Evolutionary conservation across 2,888 invertebrate species (phyloP), one percentile per base, ranked within the genome.

Genomic region (Drosophila affinis): DNA sequence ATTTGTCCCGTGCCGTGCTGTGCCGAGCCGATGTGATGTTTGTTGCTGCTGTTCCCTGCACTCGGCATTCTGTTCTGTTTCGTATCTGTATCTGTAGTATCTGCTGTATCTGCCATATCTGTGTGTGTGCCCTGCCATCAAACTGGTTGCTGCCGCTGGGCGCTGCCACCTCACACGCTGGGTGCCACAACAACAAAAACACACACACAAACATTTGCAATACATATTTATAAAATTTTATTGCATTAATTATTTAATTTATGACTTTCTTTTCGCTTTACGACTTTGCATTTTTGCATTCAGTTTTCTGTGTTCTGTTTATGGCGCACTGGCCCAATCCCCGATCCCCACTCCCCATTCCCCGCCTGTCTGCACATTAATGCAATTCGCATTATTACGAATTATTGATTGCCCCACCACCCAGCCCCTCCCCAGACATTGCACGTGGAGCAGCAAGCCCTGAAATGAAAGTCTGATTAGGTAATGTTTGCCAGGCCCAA

Each of bases 231-330:
- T 82, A 85, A 76, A 70, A 71, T 78, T 72, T 82, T 82, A 78
- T 83, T 73, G 81, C 83, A 83, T 83, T 88, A 86, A 83, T 83
- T 88, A 86, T 88, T 80, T 73, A 83, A 83, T 83, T 83, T 82
- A 86, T 72, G 86, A 79, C 80, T 85, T 87, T 87, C 82, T 82
- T 80, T 68, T 78, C 73, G 63, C 67, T 85, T 87, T 75, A 75
- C 62, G 83, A 78, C 76, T 69, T 59, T 51, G 49, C 52, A 59
- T 62, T 79, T 71, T 76, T 64, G 78, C 76, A 79, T 70, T 77
- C 65, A 68, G 55, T 57, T 62, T 60, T 32, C 46, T 24, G 54
- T 39, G 17, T 48, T 21, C 46, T 46, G 57, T 64, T 64, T 64
- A 64, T 71, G 64, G 45, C 44, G n/a, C 39, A 39, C n/a, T 39